Conservation (phyloP, 2,113 vertebrate genomes). For the Talpa occidentalis region DNA sequence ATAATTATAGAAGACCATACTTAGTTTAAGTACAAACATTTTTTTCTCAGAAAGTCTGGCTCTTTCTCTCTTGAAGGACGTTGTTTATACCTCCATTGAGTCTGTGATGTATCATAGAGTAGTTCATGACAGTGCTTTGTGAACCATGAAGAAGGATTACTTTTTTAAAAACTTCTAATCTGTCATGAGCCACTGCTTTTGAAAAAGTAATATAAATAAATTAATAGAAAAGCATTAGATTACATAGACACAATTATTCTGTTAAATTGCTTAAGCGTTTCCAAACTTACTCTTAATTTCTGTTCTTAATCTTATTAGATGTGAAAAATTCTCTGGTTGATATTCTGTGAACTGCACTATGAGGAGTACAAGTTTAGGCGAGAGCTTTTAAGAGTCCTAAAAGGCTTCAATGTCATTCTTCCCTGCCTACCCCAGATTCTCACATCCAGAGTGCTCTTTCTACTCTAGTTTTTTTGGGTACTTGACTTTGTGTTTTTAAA, state of each 20-base stretch:
- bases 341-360: neutral
- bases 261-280: conserved; percentile 2
- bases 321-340: neutral
- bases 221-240: neutral
- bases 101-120: neutral
- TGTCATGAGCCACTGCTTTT: neutral
- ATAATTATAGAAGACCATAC: neutral
- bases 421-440: neutral
- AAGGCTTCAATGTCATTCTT: too few species aligned
- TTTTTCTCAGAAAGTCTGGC: neutral
- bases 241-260: neutral
- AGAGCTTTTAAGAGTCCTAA: neutral
- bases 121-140: neutral
- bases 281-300: conserved; percentile 6
- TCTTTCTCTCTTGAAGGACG: conserved; percentile 8
- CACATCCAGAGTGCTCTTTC: neutral
- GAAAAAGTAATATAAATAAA: neutral
- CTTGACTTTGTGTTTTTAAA: conserved; percentile 33
- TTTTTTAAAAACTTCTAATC: neutral
- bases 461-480: neutral
- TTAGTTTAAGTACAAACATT: neutral
- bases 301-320: neutral
- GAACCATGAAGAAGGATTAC: neutral
- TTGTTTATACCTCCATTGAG: neutral
- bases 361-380: neutral